Conservation (phyloP, 2,797 vertebrate genomes). For the Fratercula arctica region DNA sequence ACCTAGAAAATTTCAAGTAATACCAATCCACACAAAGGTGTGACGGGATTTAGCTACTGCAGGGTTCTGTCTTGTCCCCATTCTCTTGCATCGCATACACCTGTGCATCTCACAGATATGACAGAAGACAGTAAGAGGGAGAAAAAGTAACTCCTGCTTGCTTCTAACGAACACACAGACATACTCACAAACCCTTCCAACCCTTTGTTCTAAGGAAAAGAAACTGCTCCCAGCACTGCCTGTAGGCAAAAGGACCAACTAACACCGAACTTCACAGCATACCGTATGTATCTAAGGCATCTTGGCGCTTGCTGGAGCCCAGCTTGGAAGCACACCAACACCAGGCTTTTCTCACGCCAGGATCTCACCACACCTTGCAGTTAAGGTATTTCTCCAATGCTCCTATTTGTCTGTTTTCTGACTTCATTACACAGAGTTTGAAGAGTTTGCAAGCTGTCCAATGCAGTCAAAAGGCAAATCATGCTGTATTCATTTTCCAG, state of each 20-base stretch:
- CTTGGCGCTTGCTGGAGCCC: accelerated
- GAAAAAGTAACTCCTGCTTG: background rate
- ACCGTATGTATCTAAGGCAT: accelerated
- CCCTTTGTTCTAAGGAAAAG: background rate
- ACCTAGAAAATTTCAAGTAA: background rate
- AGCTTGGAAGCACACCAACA: background rate
- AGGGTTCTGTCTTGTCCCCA: background rate
- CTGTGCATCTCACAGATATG: background rate
- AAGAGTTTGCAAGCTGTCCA: background rate
- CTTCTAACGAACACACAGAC: background rate
- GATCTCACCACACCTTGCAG: background rate
- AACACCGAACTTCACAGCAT: accelerated
- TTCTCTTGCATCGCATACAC: background rate
- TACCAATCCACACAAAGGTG: background rate
- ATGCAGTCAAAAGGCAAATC: background rate
- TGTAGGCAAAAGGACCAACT: background rate
- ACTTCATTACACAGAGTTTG: background rate
- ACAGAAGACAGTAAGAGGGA: background rate
- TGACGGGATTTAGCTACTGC: background rate
- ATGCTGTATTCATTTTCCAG: background rate
- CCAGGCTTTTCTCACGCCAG: accelerated
- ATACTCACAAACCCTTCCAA: background rate
- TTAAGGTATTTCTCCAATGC: background rate
- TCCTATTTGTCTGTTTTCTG: background rate
- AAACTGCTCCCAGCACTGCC: background rate